Conservation (phyloP, 2,888 invertebrate species). For the Hoplodrina ambigua region DNA sequence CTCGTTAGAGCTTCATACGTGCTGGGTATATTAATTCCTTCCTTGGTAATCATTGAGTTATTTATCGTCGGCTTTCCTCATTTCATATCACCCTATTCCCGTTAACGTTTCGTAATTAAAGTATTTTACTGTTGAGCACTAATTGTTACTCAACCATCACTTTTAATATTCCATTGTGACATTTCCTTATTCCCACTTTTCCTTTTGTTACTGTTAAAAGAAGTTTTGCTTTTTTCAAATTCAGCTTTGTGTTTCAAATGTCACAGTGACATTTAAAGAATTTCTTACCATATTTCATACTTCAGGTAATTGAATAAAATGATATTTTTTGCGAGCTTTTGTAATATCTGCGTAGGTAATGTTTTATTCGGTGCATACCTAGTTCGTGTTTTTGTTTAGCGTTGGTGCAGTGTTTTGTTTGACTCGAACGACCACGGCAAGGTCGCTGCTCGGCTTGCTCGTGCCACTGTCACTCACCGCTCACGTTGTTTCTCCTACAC, state of each 20-base stretch:
- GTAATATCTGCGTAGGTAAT: background rate
- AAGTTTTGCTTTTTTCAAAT: background rate
- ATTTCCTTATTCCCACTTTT: conserved; percentile 30
- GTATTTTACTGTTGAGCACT: conserved; percentile 35
- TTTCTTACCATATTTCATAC: conserved; percentile 8
- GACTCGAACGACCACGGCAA: conserved; percentile 72
- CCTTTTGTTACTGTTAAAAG: conserved; percentile 12
- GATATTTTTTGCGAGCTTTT: conserved; percentile 7
- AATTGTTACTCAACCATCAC: conserved; percentile 28
- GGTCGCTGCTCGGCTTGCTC: conserved; percentile 69
- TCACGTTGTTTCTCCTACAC: conserved; percentile 60
- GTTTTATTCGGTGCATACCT: conserved; percentile 15
- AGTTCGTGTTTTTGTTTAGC: conserved; percentile 33
- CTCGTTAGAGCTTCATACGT: conserved; percentile 10
- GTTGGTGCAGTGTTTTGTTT: conserved; percentile 44
- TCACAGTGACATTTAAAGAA: conserved; percentile 1
- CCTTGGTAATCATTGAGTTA: conserved; percentile 13
- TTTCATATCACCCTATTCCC: conserved; percentile 41
- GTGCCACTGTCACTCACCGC: conserved; percentile 68
- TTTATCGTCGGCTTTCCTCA: conserved; percentile 31
- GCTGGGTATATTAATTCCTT: conserved; percentile 25
- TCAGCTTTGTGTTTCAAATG: conserved; percentile 20
- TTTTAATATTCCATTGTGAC: conserved; percentile 11
- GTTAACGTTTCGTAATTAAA: conserved; percentile 46
- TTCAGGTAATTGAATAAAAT: background rate